Evolutionary conservation across 64 coral and sea anemone genomes (phyloP), one percentile per base, ranked within the genome.

Genomic region (Pocillopora damicornis): DNA sequence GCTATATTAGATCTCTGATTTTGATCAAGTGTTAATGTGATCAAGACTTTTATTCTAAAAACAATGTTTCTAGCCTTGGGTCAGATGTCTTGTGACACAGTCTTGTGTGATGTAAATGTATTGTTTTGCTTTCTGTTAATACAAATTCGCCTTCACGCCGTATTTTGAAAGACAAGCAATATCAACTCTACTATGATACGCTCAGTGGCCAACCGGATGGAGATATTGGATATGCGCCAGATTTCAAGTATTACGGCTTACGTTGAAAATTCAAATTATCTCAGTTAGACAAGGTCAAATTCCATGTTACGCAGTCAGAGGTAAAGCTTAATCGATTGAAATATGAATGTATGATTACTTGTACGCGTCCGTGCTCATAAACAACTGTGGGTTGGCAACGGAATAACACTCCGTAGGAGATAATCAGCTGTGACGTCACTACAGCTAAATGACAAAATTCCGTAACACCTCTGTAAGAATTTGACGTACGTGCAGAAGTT

Each of bases 371-470:
- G 2, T 51, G 42, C 67, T 25, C 67, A 26, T 9, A n/a, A 67
- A 67, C 64, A 67, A 67, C 8, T 18, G 16, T 23, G 67, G 67
- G 25, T 23, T 79, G 77, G 60, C 77, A 61, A 79, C 77, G 77
- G 77, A 79, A 79, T 60, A 79, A 79, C 76, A 79, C 76, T 11
- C 18, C 15, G 51, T 2, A 8, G 17, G 15, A 79, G 76, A 79
- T 79, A 60, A 79, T 79, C 51, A 20, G 22, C 59, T 26, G 77
- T 79, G 77, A 79, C 77, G 77, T 79, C 77, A 79, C 58, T 79
- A 79, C 56, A 51, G 22, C 59, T 11, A 25, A 7, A 10, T 79
- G 57, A 14, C 56, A 79, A 71, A 1, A 79, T 79, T 79, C 77
- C 77, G 56, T 60, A 30, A 79, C 58, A 20, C 7, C 25, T 68